Evolutionary conservation across 1,140 invertebrate species (phyloP).

Genomic region (Drosophila persimilis): DNA sequence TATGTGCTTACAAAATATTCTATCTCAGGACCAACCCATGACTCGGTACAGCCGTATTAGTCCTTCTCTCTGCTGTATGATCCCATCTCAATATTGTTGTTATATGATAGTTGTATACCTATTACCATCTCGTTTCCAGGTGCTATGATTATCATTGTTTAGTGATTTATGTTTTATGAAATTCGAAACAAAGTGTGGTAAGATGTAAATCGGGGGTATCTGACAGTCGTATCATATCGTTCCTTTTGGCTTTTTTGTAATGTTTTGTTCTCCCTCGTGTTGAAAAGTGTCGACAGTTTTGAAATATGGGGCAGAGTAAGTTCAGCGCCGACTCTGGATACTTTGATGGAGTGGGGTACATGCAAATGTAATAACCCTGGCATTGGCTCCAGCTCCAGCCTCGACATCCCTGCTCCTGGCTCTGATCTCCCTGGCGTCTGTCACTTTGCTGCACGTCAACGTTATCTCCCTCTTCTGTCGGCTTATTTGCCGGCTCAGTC

Average conservation of each 20-base stretch:
- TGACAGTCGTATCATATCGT: neutral
- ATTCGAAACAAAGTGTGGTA: too few relatives aligned
- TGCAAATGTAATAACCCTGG: constrained; percentile 71
- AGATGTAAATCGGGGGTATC: too few relatives aligned
- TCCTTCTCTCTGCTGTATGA: neutral
- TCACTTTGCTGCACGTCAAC: constrained; percentile 56
- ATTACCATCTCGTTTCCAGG: too few relatives aligned
- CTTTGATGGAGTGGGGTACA: constrained; percentile 21
- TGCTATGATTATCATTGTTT: too few relatives aligned
- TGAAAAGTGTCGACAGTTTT: constrained; percentile 75
- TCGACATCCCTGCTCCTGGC: constrained; percentile 2
- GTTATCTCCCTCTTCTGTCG: constrained; percentile 69
- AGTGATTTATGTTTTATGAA: too few relatives aligned
- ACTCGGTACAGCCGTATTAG: too few relatives aligned
- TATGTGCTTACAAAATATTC: too few relatives aligned
- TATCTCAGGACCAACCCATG: too few relatives aligned
- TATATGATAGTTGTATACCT: too few relatives aligned
- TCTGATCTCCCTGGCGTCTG: constrained; percentile 30
- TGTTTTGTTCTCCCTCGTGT: constrained; percentile 11
- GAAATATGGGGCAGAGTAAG: constrained; percentile 70
- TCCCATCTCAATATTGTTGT: too few relatives aligned
- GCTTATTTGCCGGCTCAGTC: constrained; percentile 69
- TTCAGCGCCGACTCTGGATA: constrained; percentile 5
- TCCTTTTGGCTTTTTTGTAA: constrained; percentile 30
- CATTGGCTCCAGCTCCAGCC: constrained; percentile 21